Evolutionary conservation across 2,888 invertebrate genomes (phyloP).

Genomic region (Dugesia japonica): DNA sequence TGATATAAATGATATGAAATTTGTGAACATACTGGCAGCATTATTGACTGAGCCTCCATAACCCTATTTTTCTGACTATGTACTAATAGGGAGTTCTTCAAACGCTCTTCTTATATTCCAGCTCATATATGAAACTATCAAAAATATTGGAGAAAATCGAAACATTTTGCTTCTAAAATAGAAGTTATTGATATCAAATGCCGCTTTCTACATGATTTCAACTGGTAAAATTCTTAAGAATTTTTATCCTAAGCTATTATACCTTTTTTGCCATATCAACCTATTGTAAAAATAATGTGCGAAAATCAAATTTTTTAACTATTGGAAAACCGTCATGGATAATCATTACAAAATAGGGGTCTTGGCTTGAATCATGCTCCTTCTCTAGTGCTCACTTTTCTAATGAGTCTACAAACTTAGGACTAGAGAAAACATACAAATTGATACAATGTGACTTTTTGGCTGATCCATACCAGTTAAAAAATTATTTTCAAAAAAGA

Average conservation of each 20-base stretch:
- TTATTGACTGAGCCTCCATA: neutral
- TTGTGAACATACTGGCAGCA: neutral
- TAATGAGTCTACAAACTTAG: too few relatives aligned
- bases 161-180: too few relatives aligned
- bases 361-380: neutral
- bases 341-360: neutral
- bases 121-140: neutral
- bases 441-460: too few relatives aligned
- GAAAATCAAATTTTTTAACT: neutral
- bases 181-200: too few relatives aligned
- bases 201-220: too few relatives aligned
- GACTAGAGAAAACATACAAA: too few relatives aligned
- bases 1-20: slow-evolving; percentile 15
- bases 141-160: neutral
- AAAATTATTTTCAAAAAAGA: too few relatives aligned
- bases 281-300: neutral
- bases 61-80: neutral
- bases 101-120: neutral
- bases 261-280: neutral
- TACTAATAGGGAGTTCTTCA: neutral
- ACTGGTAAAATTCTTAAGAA: too few relatives aligned
- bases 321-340: neutral
- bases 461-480: too few relatives aligned
- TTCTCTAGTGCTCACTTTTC: too few relatives aligned
- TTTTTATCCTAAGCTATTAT: neutral